Percentiles rank a stretch among this genome's conserved stretches.
Evolutionary conservation across 1,140 invertebrate genomes (phyloP).

Genomic region (Trichonephila clavata): DNA sequence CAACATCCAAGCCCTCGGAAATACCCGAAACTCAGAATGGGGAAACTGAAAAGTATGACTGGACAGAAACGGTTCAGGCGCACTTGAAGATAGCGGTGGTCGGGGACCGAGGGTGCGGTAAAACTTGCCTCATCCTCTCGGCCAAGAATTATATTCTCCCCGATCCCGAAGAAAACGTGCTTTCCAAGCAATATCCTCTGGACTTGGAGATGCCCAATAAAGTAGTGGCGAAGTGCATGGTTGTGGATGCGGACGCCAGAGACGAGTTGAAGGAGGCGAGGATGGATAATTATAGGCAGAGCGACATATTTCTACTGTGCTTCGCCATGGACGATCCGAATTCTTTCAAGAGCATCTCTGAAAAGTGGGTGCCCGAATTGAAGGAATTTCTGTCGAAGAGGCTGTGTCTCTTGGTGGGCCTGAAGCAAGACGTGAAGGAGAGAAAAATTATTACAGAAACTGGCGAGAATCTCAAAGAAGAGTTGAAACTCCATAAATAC

Average conservation of each 20-base stretch:
- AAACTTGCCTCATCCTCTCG: neutral
- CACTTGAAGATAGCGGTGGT: neutral
- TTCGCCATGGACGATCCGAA: neutral
- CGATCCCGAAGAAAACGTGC: neutral
- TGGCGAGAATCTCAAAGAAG: no score
- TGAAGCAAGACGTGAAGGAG: no score
- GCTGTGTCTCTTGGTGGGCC: no score
- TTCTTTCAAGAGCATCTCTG: neutral
- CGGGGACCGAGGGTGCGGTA: neutral
- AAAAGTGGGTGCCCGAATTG: neutral
- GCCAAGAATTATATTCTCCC: constrained; percentile 6
- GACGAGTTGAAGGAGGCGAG: neutral
- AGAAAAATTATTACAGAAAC: no score
- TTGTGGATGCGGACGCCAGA: neutral
- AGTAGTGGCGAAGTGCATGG: neutral
- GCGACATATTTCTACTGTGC: neutral
- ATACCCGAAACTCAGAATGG: neutral
- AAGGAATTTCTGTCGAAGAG: neutral
- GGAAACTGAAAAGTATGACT: neutral
- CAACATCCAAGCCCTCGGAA: no score
- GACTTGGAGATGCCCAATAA: neutral
- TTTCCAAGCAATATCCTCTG: neutral
- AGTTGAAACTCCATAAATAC: no score
- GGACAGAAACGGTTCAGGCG: neutral
- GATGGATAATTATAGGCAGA: neutral